These are phyloP conservation scores for Hepsetus odoe DNA, from an alignment of 2,113 vertebrate species.

Conservation along the genomic window DNA sequence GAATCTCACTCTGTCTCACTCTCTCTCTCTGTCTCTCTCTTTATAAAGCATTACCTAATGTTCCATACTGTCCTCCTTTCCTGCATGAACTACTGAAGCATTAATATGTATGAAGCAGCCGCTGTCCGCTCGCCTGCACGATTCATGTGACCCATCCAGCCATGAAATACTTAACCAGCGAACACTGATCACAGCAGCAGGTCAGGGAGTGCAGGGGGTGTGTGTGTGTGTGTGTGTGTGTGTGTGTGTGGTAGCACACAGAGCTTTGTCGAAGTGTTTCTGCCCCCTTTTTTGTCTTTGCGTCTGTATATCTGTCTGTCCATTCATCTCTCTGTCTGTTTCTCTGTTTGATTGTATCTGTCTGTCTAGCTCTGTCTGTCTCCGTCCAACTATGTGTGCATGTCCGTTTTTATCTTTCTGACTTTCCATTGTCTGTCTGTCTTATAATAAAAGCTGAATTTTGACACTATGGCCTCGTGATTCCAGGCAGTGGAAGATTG, in stretches of 20 bases:
- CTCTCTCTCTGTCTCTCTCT: constrained; percentile 3
- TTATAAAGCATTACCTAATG: constrained; percentile 24
- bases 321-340: too few relatives aligned
- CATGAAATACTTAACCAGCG: not conserved
- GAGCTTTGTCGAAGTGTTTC: too few relatives aligned
- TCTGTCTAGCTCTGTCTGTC: not conserved
- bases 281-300: too few relatives aligned
- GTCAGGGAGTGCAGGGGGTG: not conserved
- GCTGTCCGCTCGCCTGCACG: not conserved
- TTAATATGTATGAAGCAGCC: not conserved
- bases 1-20: not conserved
- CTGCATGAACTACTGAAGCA: constrained; percentile 22
- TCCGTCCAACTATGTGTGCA: too few relatives aligned
- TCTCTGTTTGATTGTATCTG: too few relatives aligned
- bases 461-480: too few relatives aligned
- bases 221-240: not conserved
- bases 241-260: constrained; percentile 23
- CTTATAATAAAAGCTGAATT: too few relatives aligned
- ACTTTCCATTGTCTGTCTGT: too few relatives aligned
- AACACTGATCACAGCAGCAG: not conserved
- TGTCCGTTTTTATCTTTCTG: too few relatives aligned
- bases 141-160: not conserved
- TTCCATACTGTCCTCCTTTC: constrained; percentile 13
- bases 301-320: too few relatives aligned
- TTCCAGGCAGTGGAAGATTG: too few relatives aligned